A percentile compares a stretch with the other conserved stretches of the same genome.
phyloP scores from a whole-genome alignment of 1,140 invertebrate species.

The Hetaerina americana region DNA sequence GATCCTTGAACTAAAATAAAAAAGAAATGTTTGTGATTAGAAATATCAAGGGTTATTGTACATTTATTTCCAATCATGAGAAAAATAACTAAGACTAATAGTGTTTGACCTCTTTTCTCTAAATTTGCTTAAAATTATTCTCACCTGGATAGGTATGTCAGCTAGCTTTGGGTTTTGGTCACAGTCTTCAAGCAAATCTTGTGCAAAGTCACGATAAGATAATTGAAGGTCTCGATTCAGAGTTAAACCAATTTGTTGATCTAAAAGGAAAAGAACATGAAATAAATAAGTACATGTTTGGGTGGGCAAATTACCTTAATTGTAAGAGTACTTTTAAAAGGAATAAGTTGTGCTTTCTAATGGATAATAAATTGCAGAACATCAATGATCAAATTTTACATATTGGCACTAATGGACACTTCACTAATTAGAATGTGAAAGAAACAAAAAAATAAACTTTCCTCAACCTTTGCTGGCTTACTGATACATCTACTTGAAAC shows the following conservation, averaged over 20 bases:
- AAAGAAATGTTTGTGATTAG: conserved; percentile 9
- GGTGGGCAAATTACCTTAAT: too few relatives aligned
- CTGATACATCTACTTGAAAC: too few relatives aligned
- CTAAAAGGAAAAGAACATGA: conserved; percentile 30
- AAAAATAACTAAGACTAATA: background rate
- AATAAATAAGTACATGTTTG: background rate
- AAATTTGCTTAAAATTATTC: background rate
- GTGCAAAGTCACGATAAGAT: conserved; percentile 64
- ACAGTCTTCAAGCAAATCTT: conserved; percentile 51
- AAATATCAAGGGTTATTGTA: too few relatives aligned
- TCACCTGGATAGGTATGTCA: conserved; percentile 58
- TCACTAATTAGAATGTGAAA: too few relatives aligned
- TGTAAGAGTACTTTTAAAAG: too few relatives aligned
- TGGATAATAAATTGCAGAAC: too few relatives aligned
- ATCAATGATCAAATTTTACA: too few relatives aligned
- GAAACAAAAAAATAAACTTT: too few relatives aligned
- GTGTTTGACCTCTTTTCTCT: background rate
- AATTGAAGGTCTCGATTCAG: conserved; percentile 65
- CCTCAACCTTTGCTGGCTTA: too few relatives aligned
- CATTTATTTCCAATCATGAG: background rate
- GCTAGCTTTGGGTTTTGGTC: conserved; percentile 64
- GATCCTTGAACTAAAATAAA: conserved; percentile 42
- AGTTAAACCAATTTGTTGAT: conserved; percentile 80
- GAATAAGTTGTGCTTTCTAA: too few relatives aligned
- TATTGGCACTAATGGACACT: too few relatives aligned